Evolutionary conservation across 2,113 vertebrate species (phyloP), one percentile per base, ranked within the genome.

Genomic region (Atrichornis clamosus): DNA sequence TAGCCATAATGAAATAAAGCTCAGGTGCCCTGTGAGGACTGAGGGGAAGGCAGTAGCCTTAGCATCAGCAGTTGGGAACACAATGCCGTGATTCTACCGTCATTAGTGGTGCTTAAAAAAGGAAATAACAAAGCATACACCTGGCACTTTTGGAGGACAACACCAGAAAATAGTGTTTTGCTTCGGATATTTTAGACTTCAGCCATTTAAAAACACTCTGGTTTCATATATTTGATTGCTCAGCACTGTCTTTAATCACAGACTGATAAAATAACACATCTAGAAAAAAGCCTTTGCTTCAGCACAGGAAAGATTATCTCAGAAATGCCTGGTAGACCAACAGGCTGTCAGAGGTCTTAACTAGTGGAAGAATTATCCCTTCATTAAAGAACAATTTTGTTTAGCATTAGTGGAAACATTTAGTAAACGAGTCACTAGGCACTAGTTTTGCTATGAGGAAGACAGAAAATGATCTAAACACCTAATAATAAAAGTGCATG

Each of bases 321-420:
- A n/a, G 58, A 91, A 89, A 85, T 17, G 42, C 17, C 0, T 0
- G 19, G 33, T 32, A 84, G 52, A 59, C 24, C 79, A 84, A 69
- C 15, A 59, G 44, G 11, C 65, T 89, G 74, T 64, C 23, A 15
- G 23, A 85, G 19, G 41, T 65, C 65, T 85, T 85, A 92, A 91
- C 41, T 60, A 87, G 65, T 24, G 24, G 67, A 95, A 91, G 65
- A 95, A 91, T 91, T 79, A 87, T 87, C 26, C 26, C 58, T 39
- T 82, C 59, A 87, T 95, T 89, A 87, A 69, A 79, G 70, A 90
- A 87, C 56, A 73, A 70, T 86, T 94, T 81, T 64, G 68, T 82
- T 88, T 75, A 77, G n/a, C 52, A 49, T 60, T 52, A 83, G 49
- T 1, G 5, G 56, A 92, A 94, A 47, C 55, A 63, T 86, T 80